These are phyloP conservation scores for Xerus rutilus DNA, from an alignment of 2,797 vertebrate genomes.

Conservation along the genomic window DNA sequence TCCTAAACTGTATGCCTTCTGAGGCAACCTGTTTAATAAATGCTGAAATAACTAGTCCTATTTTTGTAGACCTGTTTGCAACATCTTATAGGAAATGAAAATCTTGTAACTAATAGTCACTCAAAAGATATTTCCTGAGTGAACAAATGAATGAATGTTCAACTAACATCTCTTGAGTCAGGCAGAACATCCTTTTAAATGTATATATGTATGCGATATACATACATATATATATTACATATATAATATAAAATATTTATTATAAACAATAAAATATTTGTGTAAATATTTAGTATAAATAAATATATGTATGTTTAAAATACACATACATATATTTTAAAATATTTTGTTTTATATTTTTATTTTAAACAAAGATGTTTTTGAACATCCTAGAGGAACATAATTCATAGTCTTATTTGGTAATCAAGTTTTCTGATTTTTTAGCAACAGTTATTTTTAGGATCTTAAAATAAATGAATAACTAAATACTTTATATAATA, in stretches of 20 bases:
- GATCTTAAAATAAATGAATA: neutral
- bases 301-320: neutral
- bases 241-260: neutral
- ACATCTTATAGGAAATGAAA: neutral
- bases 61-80: neutral
- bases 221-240: neutral
- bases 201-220: neutral
- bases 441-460: constrained; percentile 3
- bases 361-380: neutral
- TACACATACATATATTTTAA: neutral
- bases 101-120: neutral
- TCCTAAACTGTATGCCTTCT: neutral
- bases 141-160: neutral
- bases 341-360: neutral
- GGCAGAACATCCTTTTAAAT: neutral
- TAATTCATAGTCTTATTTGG: neutral
- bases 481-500: neutral
- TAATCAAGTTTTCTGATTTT: neutral
- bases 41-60: neutral
- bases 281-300: neutral
- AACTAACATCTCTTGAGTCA: constrained; percentile 24
- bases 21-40: neutral
- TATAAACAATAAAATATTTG: neutral
- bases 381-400: neutral
- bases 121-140: neutral